Conservation (phyloP, 1,140 invertebrate species). For the Drosophila mojavensis region DNA sequence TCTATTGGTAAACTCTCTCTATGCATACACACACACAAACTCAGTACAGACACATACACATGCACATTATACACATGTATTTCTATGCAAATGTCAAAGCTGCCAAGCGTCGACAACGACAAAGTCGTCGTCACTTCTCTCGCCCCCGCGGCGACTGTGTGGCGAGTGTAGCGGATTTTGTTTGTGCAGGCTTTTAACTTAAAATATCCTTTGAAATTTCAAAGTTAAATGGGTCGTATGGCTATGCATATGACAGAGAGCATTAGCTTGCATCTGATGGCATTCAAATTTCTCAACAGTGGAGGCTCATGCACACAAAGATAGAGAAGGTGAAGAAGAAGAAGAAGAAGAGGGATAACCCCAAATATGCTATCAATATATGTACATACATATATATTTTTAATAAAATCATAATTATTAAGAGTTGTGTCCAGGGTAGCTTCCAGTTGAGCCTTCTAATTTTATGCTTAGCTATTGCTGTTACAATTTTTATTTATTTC, state of each 20-base stretch:
- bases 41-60: neutral
- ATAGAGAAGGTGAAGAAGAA: too few relatives aligned
- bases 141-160: conserved; percentile 23
- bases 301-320: too few relatives aligned
- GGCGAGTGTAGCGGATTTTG: conserved; percentile 48
- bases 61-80: conserved; percentile 20
- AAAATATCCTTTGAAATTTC: neutral
- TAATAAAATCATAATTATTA: neutral
- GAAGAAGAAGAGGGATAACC: too few relatives aligned
- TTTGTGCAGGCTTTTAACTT: conserved; percentile 37
- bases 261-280: neutral
- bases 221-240: neutral
- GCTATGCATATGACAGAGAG: neutral
- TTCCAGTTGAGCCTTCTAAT: neutral
- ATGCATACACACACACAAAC: conserved; percentile 12
- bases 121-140: conserved; percentile 39
- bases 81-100: conserved; percentile 53
- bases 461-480: neutral
- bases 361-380: too few relatives aligned
- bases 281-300: too few relatives aligned
- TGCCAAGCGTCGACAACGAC: conserved; percentile 35
- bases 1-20: conserved; percentile 29
- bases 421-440: neutral
- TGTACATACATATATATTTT: too few relatives aligned
- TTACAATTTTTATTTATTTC: neutral